Evolutionary conservation across 2,113 vertebrate species (phyloP), one percentile per base, ranked within the genome.

Genomic region (Balaeniceps rex): DNA sequence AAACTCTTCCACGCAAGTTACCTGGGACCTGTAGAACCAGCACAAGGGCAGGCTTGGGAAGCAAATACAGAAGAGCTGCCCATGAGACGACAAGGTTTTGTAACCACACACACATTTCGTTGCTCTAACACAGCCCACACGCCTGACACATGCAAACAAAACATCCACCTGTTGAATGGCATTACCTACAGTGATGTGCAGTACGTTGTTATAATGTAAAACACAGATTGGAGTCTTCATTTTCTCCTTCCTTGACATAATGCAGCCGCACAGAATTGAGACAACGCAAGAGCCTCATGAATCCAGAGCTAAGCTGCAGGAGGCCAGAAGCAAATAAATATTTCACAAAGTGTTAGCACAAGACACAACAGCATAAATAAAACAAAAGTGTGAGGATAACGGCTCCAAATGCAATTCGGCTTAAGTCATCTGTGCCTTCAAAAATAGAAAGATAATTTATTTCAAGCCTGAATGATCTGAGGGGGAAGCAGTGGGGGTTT

Each of bases 251-350:
- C 85, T 77, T 87, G 94, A 94, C 92, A 90, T 80, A 92, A 95
- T 12, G 90, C 94, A 97, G 93, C 95, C 94, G 94, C 84, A 82
- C 76, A 25, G 85, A 92, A 96, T 88, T 90, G 91, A 97, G 94
- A 96, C 69, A 94, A 90, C 3, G 1, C 0, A 6, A 89, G 58
- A 86, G 71, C 78, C 92, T 93, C 91, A 64, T 93, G 96, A 95
- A 97, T 96, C 94, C 94, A 57, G 71, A 96, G 95, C 95, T 84
- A 72, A 95, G 83, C 96, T 80, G 86, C 6, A 0, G 96, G 95
- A 96, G 95, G 90, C 82, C 94, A 97, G 93, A 54, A 95, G 94
- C 95, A 96, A 97, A 97, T 97, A 97, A 97, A 97, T 97, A 97
- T 97, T 97, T 97, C 97, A 97, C 94, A 60, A 95, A 97, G 88